Percentiles rank a stretch among this genome's conserved stretches.
These are phyloP conservation scores for Coelopa frigida DNA, from an alignment of 1,140 invertebrate genomes.

Conservation along the genomic window DNA sequence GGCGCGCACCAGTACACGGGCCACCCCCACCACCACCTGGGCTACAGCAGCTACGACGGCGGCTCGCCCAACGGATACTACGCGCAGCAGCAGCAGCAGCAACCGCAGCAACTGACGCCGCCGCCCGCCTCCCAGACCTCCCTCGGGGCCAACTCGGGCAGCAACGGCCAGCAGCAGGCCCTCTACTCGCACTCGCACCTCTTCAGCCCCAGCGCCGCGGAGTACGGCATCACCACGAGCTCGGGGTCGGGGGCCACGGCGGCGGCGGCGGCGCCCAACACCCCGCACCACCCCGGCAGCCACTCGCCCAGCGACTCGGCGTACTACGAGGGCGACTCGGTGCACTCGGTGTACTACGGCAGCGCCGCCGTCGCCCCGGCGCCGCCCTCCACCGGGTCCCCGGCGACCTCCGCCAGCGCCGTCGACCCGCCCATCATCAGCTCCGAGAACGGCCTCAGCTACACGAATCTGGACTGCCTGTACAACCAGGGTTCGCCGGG, in stretches of 20 bases:
- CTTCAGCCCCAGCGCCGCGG: conserved; percentile 42
- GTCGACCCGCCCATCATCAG: conserved; percentile 61
- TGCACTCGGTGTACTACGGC: conserved; percentile 39
- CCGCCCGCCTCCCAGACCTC: conserved; percentile 9
- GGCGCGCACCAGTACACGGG: conserved; percentile 6
- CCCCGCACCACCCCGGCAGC: conserved; percentile 31
- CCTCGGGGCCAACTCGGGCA: not conserved
- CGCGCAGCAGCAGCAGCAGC: conserved; percentile 14
- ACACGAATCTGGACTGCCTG: conserved; percentile 79
- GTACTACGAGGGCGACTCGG: conserved; percentile 39
- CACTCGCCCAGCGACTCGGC: conserved; percentile 35
- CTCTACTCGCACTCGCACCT: conserved; percentile 36
- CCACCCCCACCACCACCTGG: conserved; percentile 15
- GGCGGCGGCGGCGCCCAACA: conserved; percentile 14
- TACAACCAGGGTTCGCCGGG: conserved; percentile 21
- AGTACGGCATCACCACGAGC: conserved; percentile 41
- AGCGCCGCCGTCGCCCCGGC: conserved; percentile 36
- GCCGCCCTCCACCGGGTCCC: conserved; percentile 32
- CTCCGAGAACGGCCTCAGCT: conserved; percentile 77
- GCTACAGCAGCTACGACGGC: conserved; percentile 18
- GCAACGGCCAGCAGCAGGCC: conserved; percentile 18
- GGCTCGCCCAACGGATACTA: conserved; percentile 22
- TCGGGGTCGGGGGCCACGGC: conserved; percentile 10
- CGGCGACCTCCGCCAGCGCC: conserved; percentile 37
- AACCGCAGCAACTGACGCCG: conserved; percentile 19